These are phyloP conservation scores for Pyrocephalus nanus DNA, from an alignment of 2,797 vertebrate genomes.

Conservation along the genomic window DNA sequence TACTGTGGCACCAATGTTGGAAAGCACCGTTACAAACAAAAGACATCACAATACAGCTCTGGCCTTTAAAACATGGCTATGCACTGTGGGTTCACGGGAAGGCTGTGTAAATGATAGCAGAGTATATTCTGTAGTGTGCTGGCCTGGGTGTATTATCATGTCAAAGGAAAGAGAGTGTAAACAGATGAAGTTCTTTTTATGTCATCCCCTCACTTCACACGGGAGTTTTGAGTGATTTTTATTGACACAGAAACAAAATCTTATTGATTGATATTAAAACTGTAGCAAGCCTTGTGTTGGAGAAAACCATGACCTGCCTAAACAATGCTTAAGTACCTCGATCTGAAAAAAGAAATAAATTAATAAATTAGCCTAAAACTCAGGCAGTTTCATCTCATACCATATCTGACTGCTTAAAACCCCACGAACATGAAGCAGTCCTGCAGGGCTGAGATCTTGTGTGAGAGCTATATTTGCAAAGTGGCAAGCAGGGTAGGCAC, in stretches of 20 bases:
- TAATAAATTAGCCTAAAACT: not conserved
- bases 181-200: not conserved
- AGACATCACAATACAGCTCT: not conserved
- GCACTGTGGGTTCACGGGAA: not conserved
- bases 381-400: not conserved
- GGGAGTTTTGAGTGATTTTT: not conserved
- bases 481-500: not conserved
- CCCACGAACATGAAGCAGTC: not conserved
- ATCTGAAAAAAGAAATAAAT: not conserved
- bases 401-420: not conserved
- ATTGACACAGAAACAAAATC: not conserved
- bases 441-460: not conserved
- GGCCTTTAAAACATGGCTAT: not conserved
- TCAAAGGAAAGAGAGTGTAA: not conserved
- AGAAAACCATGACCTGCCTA: not conserved
- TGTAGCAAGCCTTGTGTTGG: not conserved
- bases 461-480: not conserved
- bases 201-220: not conserved
- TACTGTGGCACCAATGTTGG: not conserved
- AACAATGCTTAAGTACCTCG: not conserved
- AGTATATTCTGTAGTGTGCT: not conserved
- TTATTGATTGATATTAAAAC: conserved; percentile 7
- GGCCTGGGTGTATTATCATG: not conserved
- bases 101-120: not conserved
- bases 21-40: not conserved